Evolutionary conservation across 1,140 invertebrate species (phyloP), one percentile per base, ranked within the genome.

Genomic region (Meteorus sp.): DNA sequence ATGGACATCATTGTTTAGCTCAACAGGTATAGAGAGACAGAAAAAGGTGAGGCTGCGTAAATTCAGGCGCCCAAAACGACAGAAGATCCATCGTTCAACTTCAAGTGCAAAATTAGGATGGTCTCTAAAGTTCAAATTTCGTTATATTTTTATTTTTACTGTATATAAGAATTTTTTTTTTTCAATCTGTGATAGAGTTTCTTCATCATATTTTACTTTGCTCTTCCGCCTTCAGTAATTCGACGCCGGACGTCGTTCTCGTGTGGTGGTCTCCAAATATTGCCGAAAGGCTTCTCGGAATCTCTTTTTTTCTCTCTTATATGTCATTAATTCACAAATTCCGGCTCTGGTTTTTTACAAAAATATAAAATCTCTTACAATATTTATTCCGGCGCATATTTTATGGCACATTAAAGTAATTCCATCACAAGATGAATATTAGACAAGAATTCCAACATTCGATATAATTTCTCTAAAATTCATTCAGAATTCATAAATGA

Each of bases 1-100:
- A 68, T 72, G 56, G 55, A 19, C 20, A 20, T 39, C 56, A 65
- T 69, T 66, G 64, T 70, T 68, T 50, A 58, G 9, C 22, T 31
- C 35, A 25, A 61, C 59, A 62, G 59, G 64, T 66, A n/a, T n/a
- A n/a, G n/a, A n/a, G n/a, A n/a, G n/a, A n/a, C n/a, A n/a, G n/a
- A n/a, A n/a, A n/a, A n/a, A n/a, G n/a, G n/a, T n/a, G n/a, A n/a
- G n/a, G n/a, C n/a, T n/a, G n/a, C n/a, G n/a, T n/a, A n/a, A n/a
- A n/a, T n/a, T n/a, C n/a, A n/a, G n/a, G 20, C 22, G 19, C 13
- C 9, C 41, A 44, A 44, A 19, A 44, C 9, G 41, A 19, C 9
- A 6, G 41, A 35, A 35, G 33, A 35, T 35, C 9, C 33, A 35
- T 11, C 33, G 33, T 4, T 13, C 33, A 11, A 35, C 33, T n/a